phyloP scores from a whole-genome alignment of 2,113 vertebrate genomes.

The Penelope pileata region DNA sequence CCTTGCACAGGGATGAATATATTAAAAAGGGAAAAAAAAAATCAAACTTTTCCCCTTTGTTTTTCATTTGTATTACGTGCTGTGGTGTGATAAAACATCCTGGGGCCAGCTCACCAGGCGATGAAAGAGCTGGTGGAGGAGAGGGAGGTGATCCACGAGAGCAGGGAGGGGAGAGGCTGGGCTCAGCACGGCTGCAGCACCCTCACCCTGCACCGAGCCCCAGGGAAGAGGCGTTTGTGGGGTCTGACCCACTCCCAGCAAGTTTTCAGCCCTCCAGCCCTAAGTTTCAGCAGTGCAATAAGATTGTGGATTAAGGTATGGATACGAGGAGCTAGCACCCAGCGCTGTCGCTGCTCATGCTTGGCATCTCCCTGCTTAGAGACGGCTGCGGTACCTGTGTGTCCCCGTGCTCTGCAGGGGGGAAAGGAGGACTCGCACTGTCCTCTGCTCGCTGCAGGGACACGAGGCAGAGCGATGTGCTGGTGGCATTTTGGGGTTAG shows the following conservation, averaged over 20 bases:
- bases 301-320: not conserved
- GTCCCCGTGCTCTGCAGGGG: not conserved
- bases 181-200: not conserved
- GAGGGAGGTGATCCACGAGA: not conserved
- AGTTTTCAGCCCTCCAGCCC: not conserved
- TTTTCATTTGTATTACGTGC: constrained; percentile 72
- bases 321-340: not conserved
- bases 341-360: not conserved
- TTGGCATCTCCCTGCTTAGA: not conserved
- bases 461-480: not conserved
- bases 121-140: constrained; percentile 24
- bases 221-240: not conserved
- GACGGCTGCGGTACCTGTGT: not conserved
- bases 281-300: not conserved
- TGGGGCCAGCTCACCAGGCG: constrained; percentile 41
- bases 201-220: not conserved
- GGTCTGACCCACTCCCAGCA: not conserved
- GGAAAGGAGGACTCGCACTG: not conserved
- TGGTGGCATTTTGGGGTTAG: not conserved
- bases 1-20: constrained; percentile 63
- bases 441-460: not conserved
- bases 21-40: constrained; percentile 22
- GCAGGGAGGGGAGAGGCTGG: not conserved
- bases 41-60: constrained; percentile 68
- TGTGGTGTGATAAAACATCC: constrained; percentile 62